Evolutionary conservation across 2,888 invertebrate genomes (phyloP).

Genomic region (Plagiodera versicolora): DNA sequence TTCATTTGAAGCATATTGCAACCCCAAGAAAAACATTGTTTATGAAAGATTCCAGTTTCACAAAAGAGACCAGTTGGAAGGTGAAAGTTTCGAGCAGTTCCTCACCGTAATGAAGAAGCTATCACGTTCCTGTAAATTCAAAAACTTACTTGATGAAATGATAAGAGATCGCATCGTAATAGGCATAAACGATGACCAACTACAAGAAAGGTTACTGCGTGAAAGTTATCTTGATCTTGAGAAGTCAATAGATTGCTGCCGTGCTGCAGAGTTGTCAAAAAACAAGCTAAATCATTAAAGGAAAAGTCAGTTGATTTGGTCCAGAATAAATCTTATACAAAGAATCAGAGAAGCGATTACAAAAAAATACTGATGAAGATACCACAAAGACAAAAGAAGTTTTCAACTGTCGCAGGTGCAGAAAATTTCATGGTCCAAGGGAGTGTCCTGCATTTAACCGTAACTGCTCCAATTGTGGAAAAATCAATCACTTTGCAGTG

Average conservation of each 20-base stretch:
- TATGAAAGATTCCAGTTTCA: slow-evolving; percentile 9
- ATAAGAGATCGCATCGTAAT: neutral
- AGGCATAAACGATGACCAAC: slow-evolving; percentile 2
- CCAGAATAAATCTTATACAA: neutral
- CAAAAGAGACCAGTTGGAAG: slow-evolving; percentile 1
- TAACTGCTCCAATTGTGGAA: neutral
- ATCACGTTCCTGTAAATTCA: neutral
- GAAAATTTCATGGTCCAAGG: neutral
- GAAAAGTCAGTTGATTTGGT: neutral
- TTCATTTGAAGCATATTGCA: neutral
- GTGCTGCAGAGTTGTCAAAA: slow-evolving; percentile 7
- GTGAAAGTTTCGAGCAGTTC: slow-evolving; percentile 12
- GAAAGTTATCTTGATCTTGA: slow-evolving; percentile 6
- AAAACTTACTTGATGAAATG: neutral
- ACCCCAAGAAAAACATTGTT: neutral
- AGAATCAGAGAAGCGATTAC: neutral
- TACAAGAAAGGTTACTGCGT: neutral
- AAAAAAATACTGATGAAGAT: neutral
- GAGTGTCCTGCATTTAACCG: slow-evolving; percentile 1
- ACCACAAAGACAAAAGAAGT: neutral
- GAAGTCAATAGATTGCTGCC: slow-evolving; percentile 2
- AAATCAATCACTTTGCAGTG: neutral
- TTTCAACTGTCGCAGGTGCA: neutral
- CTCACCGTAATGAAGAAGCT: slow-evolving; percentile 4
- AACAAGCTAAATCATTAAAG: slow-evolving; percentile 6